Conservation (phyloP, 2,113 vertebrate species). For the Riparia riparia region DNA sequence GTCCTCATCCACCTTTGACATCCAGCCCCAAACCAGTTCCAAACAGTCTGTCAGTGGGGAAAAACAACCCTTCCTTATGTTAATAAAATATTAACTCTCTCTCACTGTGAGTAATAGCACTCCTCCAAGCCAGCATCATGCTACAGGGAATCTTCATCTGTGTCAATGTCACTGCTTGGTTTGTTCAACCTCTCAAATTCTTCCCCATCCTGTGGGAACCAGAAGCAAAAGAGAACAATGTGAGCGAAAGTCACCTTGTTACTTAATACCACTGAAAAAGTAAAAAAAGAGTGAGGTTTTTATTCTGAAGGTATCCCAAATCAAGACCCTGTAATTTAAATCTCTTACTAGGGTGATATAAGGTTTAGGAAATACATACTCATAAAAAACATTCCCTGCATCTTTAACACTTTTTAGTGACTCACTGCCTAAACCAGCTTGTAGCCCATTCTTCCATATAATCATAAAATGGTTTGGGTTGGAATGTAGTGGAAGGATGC, state of each 20-base stretch:
- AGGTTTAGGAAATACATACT: background rate
- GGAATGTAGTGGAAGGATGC: background rate
- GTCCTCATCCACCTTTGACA: background rate
- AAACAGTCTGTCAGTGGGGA: background rate
- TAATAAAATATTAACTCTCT: background rate
- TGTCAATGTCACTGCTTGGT: conserved; percentile 86
- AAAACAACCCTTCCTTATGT: background rate
- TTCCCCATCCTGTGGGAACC: conserved; percentile 89
- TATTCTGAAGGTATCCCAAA: background rate
- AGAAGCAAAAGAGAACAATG: background rate
- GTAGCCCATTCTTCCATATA: background rate
- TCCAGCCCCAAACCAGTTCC: background rate
- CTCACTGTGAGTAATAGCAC: background rate
- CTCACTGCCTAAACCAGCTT: background rate
- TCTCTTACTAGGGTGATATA: background rate
- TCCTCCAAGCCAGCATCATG: background rate
- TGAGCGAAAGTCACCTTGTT: background rate
- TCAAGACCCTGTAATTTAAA: background rate
- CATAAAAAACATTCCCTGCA: background rate
- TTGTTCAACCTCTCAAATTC: conserved; percentile 92
- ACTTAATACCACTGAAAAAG: background rate
- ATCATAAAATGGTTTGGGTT: background rate
- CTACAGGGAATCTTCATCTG: conserved; percentile 88
- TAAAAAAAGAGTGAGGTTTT: background rate
- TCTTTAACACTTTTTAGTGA: background rate